These are phyloP conservation scores for Oryzias javanicus DNA, from an alignment of 2,113 vertebrate genomes.

Conservation along the genomic window DNA sequence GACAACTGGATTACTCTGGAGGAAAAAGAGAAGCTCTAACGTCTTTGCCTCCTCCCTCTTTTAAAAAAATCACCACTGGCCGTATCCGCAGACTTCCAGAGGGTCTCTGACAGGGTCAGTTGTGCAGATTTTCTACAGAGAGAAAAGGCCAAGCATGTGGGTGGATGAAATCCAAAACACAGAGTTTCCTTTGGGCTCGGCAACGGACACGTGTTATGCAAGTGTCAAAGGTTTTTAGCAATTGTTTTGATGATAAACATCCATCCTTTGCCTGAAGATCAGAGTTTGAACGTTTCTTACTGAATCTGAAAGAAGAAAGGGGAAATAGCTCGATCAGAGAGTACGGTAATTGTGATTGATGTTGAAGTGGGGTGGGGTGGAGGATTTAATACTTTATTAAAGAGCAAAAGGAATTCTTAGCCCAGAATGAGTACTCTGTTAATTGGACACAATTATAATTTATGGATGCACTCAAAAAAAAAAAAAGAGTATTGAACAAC, in stretches of 20 bases:
- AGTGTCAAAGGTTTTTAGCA: slow-evolving; percentile 47
- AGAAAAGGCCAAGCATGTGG: slow-evolving; percentile 52
- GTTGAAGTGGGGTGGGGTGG: background rate
- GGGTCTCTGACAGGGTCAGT: slow-evolving; percentile 39
- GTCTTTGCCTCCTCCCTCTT: slow-evolving; percentile 33
- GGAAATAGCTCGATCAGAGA: slow-evolving; percentile 12
- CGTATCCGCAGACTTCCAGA: slow-evolving; percentile 47
- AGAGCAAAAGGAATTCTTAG: slow-evolving; percentile 47
- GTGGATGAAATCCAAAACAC: slow-evolving; percentile 46
- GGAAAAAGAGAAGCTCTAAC: slow-evolving; percentile 46
- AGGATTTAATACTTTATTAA: slow-evolving; percentile 29
- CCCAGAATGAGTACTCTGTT: slow-evolving; percentile 41
- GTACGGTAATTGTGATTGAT: slow-evolving; percentile 40
- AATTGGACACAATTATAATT: slow-evolving; percentile 67
- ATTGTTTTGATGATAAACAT: slow-evolving; percentile 52
- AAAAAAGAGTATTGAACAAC: slow-evolving; percentile 68
- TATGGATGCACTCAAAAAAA: slow-evolving; percentile 58
- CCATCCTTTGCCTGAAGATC: slow-evolving; percentile 32
- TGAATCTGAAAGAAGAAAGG: slow-evolving; percentile 18
- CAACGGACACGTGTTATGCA: slow-evolving; percentile 34
- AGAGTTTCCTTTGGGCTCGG: slow-evolving; percentile 41
- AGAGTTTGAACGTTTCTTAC: slow-evolving; percentile 21
- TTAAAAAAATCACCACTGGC: slow-evolving; percentile 34
- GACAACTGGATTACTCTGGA: slow-evolving; percentile 54
- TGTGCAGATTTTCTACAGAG: slow-evolving; percentile 37